Base-by-base conservation (phyloP, 2,888 invertebrate species). In the Pardosa pseudoannulata region DNA sequence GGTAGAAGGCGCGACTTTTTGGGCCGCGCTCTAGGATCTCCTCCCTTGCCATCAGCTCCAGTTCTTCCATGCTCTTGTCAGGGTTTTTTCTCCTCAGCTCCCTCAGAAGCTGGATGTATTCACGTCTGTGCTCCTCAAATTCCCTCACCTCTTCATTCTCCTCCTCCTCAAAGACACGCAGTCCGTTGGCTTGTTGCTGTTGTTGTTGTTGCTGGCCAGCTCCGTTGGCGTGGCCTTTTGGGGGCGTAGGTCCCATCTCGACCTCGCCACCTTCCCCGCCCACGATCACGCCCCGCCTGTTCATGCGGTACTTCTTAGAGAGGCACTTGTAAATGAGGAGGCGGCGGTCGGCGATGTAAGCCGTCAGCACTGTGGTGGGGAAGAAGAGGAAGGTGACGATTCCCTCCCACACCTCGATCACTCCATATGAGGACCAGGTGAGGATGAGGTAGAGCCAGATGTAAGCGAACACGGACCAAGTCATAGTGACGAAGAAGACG, bases 381-480 rank as follows among this genome's bases (percentile, higher is more conserved):
- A 99, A 99, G 93, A 98, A 98, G 65, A 96, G 92, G 92, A 99
- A 97, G 0, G 99, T 99, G 56, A 99, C 93, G 28, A 98, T 92
- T 0, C 97, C 98, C 92, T 99, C 99, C 99, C 99, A 99, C n/a
- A 99, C 95, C 90, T 98, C 96, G 9, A 98, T 96, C 9, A 94
- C 94, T 29, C 96, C 96, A 0, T 95, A 95, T 46, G 97, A 96
- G 90, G 96, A 95, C 68, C 96, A 94, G 62, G 96, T 96, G 78
- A 99, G 93, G 90, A 99, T 99, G 81, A 98, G 92, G 92, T 98
- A 99, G 81, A 99, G 94, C 99, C 99, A 99, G 75, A 99, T 95
- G 92, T 99, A 99, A 62, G 99, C 99, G 91, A 99, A 98, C 78
- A 99, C 94, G 68, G 98, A 98, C 97, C 98, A 99, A 9, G 96